phyloP scores from a whole-genome alignment of 2,113 vertebrate species.

The Solea solea region DNA sequence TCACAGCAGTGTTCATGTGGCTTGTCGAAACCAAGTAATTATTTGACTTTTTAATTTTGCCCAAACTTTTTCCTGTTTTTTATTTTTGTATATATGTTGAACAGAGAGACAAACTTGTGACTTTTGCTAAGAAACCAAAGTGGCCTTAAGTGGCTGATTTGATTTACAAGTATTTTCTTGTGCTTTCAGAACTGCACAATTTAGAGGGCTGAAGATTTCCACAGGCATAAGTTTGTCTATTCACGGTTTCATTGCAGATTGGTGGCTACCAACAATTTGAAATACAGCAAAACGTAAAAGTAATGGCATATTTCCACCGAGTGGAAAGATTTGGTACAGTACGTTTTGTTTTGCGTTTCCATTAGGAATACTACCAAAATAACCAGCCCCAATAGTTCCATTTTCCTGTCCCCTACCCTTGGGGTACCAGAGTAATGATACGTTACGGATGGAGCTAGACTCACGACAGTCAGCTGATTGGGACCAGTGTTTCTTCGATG shows the following conservation, averaged over 20 bases:
- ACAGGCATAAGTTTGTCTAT: constrained; percentile 9
- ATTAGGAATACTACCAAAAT: too few species aligned
- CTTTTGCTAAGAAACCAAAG: constrained; percentile 20
- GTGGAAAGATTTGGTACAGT: too few species aligned
- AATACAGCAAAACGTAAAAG: neutral
- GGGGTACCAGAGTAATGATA: too few species aligned
- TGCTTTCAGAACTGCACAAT: constrained; percentile 22
- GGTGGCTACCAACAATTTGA: neutral
- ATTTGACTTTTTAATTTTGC: constrained; percentile 26
- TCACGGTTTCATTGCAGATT: neutral
- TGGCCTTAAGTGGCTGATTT: constrained; percentile 39
- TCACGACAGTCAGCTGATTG: too few species aligned
- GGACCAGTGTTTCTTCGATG: too few species aligned
- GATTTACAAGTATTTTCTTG: constrained; percentile 42
- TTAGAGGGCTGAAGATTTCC: constrained; percentile 13
- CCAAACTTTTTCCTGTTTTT: constrained; percentile 35
- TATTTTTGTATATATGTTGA: constrained; percentile 6
- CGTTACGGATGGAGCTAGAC: too few species aligned
- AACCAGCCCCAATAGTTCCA: too few species aligned
- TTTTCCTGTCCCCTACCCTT: too few species aligned
- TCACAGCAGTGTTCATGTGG: constrained; percentile 2
- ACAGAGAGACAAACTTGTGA: constrained; percentile 27
- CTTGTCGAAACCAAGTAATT: constrained; percentile 24
- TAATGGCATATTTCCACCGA: too few species aligned
- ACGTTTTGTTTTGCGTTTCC: too few species aligned